These are phyloP conservation scores for Lagenorhynchus albirostris DNA, from an alignment of 2,113 vertebrate genomes.

Conservation along the genomic window DNA sequence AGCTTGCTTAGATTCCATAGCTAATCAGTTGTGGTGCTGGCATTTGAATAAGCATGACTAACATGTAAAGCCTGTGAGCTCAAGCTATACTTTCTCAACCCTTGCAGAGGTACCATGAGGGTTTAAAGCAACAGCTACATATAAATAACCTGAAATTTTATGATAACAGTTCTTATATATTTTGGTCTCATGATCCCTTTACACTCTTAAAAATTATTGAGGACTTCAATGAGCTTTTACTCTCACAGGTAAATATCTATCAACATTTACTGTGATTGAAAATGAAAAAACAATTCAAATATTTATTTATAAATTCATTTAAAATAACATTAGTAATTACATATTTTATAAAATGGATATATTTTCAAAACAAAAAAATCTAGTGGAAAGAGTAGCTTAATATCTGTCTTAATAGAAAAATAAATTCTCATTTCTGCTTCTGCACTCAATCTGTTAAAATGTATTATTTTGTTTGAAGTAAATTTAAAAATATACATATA, in stretches of 20 bases:
- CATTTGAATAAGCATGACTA: not conserved
- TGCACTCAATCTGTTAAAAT: not conserved
- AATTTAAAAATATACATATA: not conserved
- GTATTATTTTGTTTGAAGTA: not conserved
- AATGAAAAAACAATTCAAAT: not conserved
- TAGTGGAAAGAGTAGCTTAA: not conserved
- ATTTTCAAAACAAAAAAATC: not conserved
- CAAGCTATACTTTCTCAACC: not conserved
- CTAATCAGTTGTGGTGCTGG: not conserved
- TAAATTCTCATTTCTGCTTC: not conserved
- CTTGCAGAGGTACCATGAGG: not conserved
- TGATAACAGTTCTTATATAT: not conserved
- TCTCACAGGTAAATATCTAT: not conserved
- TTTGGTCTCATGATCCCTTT: not conserved
- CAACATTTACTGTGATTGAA: not conserved
- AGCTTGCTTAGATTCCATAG: not conserved
- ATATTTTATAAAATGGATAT: not conserved
- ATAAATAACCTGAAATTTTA: not conserved
- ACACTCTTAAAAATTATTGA: not conserved
- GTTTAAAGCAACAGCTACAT: not conserved
- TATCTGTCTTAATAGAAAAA: not conserved
- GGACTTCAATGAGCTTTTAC: not conserved
- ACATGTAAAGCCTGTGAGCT: not conserved
- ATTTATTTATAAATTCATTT: not conserved
- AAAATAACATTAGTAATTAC: not conserved